Evolutionary conservation across 2,888 invertebrate genomes (phyloP), one percentile per base, ranked within the genome.

Genomic region (Gryllus longicercus): DNA sequence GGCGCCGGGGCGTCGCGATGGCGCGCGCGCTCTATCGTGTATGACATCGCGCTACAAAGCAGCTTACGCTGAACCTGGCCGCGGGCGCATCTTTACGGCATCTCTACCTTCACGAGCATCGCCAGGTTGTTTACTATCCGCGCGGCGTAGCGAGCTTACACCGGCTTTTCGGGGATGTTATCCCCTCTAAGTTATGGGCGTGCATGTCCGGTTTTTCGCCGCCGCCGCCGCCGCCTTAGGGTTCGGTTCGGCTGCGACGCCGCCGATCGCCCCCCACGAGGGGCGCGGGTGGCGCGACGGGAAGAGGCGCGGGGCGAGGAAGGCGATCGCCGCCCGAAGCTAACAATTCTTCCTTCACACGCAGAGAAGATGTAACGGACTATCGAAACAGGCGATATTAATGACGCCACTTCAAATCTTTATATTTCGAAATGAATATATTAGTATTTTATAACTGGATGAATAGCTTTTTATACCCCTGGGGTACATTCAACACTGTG

Each of bases 61-160:
- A 63, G 63, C 38, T 63, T 63, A 63, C 63, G 38, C 38, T 63
- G 16, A 63, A 63, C 63, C 63, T 63, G 63, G 63, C n/a, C n/a
- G 14, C n/a, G 63, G 63, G n/a, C 63, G 63, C 14, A 63, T 63
- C 63, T 63, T 63, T 18, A 63, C 16, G n/a, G 63, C 63, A 63
- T 63, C 63, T 63, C 63, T n/a, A 63, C 63, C 63, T 63, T 63
- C n/a, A 63, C 63, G 63, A 63, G 63, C 63, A 63, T 63, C 63
- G 63, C 63, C 63, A 63, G 63, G 63, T 63, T 63, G 63, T 63
- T 63, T 18, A 63, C 63, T 63, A 63, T 63, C 63, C 5, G n/a
- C 11, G n/a, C 14, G 63, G 63, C 63, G n/a, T n/a, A 63, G n/a
- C 63, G 14, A 14, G 63, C 63, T 63, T 63, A 63, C 63, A 11